Base-by-base conservation (phyloP, 2,888 invertebrate species). In the Aleiodes leptofemur region DNA sequence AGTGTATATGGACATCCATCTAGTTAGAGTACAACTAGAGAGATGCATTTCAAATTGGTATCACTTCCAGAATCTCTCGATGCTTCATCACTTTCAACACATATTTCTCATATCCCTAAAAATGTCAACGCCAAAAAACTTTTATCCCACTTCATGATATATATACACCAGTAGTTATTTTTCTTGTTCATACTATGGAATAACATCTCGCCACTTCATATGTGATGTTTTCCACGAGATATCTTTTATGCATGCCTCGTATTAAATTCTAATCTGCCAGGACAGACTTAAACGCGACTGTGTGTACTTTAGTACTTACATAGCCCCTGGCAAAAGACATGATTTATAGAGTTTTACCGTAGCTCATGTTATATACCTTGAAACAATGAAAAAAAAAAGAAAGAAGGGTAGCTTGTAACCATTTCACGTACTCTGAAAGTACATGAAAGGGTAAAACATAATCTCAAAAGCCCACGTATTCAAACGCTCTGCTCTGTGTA, bases 181-280 rank as follows among this genome's bases (percentile, higher is more conserved):
- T 11, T 0, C 34, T 57, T 57, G 8, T 57, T 29, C 31, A 23
- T 31, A 1, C 5, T 29, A n/a, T n/a, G 13, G 13, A 57, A 29
- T 7, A 57, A 14, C 51, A 51, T 51, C 7, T 57, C 57, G 4
- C 29, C 57, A 57, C 59, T 59, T 8, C 31, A 34, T 34, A 13
- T 34, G 5, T 6, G 29, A 57, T 34, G 34, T 34, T n/a, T 13
- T 1, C 5, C 23, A 1, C 23, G n/a, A 48, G 43, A 61, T 57
- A 71, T 71, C 59, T 74, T 70, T 69, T 48, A 55, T 74, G 74
- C 64, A 70, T 74, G 48, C 53, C 38, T 69, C 53, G 55, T 55
- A 74, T 64, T 74, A 74, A 74, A 74, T 70, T 70, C 48, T 70
- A 74, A 74, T 74, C 70, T 61, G 69, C 70, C 69, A 74, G 14